A percentile compares a stretch with the other conserved stretches of the same genome.
phyloP scores from a whole-genome alignment of 2,797 vertebrate genomes.

The Melanotaenia trifasciata region DNA sequence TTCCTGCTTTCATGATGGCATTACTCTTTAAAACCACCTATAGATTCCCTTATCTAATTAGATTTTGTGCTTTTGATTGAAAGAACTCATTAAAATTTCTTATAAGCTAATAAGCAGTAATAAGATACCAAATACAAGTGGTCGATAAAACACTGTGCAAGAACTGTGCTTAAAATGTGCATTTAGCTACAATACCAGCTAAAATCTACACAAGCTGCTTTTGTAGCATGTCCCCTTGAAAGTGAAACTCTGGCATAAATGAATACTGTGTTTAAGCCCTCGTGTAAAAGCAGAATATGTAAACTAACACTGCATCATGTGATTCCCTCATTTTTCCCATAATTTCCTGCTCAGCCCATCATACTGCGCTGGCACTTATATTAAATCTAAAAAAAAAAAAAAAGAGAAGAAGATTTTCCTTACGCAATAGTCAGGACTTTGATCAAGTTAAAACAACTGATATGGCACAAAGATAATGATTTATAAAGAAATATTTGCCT shows the following conservation, averaged over 20 bases:
- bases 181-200: constrained; percentile 64
- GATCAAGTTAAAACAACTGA: constrained; percentile 68
- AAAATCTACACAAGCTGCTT: constrained; percentile 60
- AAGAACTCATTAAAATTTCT: constrained; percentile 25
- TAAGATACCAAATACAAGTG: constrained; percentile 83
- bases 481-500: constrained; percentile 74
- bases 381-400: constrained; percentile 39
- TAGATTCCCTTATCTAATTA: constrained; percentile 57
- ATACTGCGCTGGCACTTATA: constrained; percentile 69
- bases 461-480: constrained; percentile 72
- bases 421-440: constrained; percentile 70
- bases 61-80: constrained; percentile 67
- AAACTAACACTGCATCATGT: constrained; percentile 76
- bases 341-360: constrained; percentile 64
- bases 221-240: constrained; percentile 59
- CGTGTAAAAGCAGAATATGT: constrained; percentile 72
- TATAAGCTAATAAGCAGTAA: constrained; percentile 73
- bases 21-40: constrained; percentile 38
- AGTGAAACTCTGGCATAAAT: constrained; percentile 57
- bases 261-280: constrained; percentile 76
- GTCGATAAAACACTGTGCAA: constrained; percentile 81
- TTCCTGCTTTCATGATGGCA: constrained; percentile 54
- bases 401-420: constrained; percentile 51
- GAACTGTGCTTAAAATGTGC: constrained; percentile 77
- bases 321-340: constrained; percentile 75